Percentiles rank a stretch among this genome's conserved stretches.
These are phyloP conservation scores for Ficedula albicollis DNA, from an alignment of 2,797 vertebrate genomes.

Conservation along the genomic window DNA sequence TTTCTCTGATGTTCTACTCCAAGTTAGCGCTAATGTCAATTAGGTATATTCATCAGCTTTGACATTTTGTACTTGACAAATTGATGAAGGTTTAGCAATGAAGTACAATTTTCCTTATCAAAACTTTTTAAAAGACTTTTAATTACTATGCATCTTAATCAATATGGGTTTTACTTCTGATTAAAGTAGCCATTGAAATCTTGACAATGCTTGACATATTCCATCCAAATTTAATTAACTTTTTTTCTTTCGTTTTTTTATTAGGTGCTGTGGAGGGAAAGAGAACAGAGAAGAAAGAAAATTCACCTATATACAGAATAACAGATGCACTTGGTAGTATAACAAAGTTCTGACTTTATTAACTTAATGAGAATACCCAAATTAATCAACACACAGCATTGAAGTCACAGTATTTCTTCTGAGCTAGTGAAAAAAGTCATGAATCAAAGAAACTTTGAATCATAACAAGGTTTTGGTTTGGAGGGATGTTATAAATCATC, in stretches of 20 bases:
- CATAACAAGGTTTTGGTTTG: background rate
- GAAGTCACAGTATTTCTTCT: conserved; percentile 8
- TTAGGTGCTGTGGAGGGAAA: background rate
- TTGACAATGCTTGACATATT: conserved; percentile 42
- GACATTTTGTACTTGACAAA: conserved; percentile 41
- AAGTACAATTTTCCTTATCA: background rate
- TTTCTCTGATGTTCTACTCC: background rate
- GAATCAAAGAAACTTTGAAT: background rate
- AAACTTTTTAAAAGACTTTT: conserved; percentile 8
- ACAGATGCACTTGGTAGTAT: background rate
- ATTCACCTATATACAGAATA: background rate
- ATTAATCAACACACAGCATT: conserved; percentile 10
- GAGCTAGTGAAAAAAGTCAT: background rate
- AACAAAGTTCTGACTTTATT: background rate
- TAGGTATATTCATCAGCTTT: background rate
- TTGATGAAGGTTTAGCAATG: background rate
- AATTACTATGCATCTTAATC: background rate
- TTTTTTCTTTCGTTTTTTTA: background rate
- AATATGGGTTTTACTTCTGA: conserved; percentile 36
- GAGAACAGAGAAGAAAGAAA: background rate
- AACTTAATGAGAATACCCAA: background rate
- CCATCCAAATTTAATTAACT: conserved; percentile 52
- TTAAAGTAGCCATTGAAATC: conserved; percentile 44
- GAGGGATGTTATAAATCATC: background rate
- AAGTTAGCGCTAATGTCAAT: background rate